These are phyloP conservation scores for Sipha flava DNA, from an alignment of 1,140 invertebrate genomes.

Conservation along the genomic window DNA sequence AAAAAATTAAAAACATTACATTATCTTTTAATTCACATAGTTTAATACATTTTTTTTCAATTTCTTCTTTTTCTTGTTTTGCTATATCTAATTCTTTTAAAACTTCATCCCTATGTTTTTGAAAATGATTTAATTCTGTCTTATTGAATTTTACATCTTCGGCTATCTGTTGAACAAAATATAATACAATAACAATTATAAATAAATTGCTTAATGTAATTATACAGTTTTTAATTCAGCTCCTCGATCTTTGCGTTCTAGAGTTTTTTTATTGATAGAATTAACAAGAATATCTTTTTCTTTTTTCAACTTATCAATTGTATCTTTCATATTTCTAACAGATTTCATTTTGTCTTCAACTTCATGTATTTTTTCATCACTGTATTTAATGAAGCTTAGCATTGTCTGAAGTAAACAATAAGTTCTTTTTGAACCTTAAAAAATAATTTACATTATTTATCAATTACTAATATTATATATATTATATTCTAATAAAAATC, in stretches of 20 bases:
- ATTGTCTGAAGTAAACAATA: conserved; percentile 11
- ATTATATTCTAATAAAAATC: neutral
- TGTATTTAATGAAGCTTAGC: conserved; percentile 21
- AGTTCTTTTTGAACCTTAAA: neutral
- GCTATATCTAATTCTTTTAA: conserved; percentile 3
- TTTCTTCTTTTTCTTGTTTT: neutral
- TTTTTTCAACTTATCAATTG: conserved; percentile 4
- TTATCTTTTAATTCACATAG: conserved; percentile 4
- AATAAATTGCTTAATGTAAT: neutral
- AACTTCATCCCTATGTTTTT: neutral
- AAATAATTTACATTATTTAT: neutral
- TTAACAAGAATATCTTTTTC: neutral
- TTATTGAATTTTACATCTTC: neutral
- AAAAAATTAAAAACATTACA: neutral
- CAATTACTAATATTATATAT: neutral
- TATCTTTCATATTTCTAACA: conserved; percentile 16
- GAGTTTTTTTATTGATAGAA: neutral
- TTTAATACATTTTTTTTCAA: neutral
- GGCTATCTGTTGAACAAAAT: neutral
- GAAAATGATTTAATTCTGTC: neutral
- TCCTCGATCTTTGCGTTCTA: neutral
- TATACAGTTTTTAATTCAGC: neutral
- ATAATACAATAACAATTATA: neutral
- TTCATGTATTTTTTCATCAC: conserved; percentile 20
- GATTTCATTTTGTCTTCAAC: conserved; percentile 20